phyloP scores from a whole-genome alignment of 2,113 vertebrate genomes.

The Lanius ludovicianus region DNA sequence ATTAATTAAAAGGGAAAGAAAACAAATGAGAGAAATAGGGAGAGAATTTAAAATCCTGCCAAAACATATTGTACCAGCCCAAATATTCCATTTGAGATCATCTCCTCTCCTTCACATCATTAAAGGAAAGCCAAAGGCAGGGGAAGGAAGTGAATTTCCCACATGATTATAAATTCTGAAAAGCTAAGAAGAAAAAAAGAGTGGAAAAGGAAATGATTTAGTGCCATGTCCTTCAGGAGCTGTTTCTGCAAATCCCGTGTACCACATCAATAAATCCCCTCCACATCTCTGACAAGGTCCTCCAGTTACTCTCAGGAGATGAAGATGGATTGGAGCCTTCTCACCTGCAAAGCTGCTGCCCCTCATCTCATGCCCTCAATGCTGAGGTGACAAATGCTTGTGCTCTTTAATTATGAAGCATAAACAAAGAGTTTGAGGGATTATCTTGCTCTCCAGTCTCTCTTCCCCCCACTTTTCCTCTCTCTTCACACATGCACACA shows the following conservation, averaged over 20 bases:
- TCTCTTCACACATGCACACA: too few relatives aligned
- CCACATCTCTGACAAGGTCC: slow-evolving; percentile 54
- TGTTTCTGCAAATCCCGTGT: slow-evolving; percentile 70
- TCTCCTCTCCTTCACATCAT: not conserved
- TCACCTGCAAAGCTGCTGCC: slow-evolving; percentile 41
- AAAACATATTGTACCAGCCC: not conserved
- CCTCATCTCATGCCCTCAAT: not conserved
- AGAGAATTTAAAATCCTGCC: not conserved
- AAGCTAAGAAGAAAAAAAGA: slow-evolving; percentile 4
- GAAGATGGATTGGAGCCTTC: slow-evolving; percentile 66
- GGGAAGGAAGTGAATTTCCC: not conserved
- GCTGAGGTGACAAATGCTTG: not conserved
- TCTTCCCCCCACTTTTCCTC: not conserved
- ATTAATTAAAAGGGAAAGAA: not conserved
- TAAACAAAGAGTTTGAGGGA: not conserved
- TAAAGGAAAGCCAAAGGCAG: not conserved
- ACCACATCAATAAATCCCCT: slow-evolving; percentile 63
- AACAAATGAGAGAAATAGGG: not conserved
- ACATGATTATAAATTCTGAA: slow-evolving; percentile 45
- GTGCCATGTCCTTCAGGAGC: slow-evolving; percentile 66
- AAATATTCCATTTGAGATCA: not conserved
- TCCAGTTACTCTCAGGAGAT: slow-evolving; percentile 66
- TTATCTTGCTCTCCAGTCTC: not conserved
- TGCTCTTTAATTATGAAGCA: slow-evolving; percentile 13
- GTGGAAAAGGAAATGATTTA: slow-evolving; percentile 38